phyloP scores from a whole-genome alignment of 2,113 vertebrate species.

The Catharus fuscescens region DNA sequence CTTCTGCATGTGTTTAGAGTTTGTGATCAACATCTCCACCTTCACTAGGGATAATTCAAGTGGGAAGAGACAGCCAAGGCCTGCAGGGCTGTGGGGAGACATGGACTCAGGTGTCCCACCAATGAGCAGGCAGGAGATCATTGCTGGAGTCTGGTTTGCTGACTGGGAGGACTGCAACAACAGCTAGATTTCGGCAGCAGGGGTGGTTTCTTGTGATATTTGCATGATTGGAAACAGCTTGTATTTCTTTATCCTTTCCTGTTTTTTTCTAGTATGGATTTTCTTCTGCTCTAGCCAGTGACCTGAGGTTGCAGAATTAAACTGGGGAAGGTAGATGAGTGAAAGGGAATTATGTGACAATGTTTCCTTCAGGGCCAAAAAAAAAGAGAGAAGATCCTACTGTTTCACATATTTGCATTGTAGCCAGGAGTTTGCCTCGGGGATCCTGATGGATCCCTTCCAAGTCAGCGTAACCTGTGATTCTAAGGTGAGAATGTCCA shows the following conservation, averaged over 20 bases:
- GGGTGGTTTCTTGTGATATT: not conserved
- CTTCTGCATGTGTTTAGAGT: not conserved
- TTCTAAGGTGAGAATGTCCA: not conserved
- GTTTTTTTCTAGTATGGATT: not conserved
- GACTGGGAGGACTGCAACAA: not conserved
- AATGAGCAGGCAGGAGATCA: not conserved
- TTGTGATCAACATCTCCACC: not conserved
- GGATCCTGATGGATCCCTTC: not conserved
- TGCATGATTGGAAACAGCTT: not conserved
- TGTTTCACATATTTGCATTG: not conserved
- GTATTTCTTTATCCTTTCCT: not conserved
- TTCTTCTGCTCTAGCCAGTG: not conserved
- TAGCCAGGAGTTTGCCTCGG: not conserved
- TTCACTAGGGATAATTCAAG: not conserved
- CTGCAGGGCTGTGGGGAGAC: fast-evolving
- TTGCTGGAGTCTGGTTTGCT: not conserved
- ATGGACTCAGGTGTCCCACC: not conserved
- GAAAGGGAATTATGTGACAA: not conserved
- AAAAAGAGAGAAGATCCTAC: not conserved
- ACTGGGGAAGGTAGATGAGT: not conserved
- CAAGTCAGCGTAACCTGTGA: not conserved
- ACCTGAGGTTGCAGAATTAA: not conserved
- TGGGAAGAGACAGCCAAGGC: not conserved
- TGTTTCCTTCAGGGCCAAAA: not conserved
- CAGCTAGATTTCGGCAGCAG: not conserved